phyloP scores from a whole-genome alignment of 2,797 vertebrate species.

The Peromyscus melanophrys region DNA sequence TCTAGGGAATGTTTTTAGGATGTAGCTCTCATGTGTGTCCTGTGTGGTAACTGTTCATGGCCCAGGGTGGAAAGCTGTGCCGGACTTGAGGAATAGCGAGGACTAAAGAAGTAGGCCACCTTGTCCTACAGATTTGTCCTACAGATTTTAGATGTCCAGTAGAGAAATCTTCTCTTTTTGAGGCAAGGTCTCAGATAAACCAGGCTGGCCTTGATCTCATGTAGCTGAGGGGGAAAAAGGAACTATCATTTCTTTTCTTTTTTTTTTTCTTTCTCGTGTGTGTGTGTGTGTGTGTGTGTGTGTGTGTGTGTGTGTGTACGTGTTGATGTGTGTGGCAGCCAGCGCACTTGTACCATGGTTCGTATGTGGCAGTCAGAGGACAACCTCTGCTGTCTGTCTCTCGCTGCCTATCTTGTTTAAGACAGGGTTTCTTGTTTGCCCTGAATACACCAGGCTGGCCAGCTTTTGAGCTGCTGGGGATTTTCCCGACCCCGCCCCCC shows the following conservation, averaged over 20 bases:
- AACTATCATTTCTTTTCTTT: not conserved
- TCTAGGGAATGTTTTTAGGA: not conserved
- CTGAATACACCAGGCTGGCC: not conserved
- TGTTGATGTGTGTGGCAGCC: not conserved
- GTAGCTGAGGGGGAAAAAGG: not conserved
- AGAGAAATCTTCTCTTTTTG: not conserved
- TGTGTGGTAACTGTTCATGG: not conserved
- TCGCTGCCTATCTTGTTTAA: not conserved
- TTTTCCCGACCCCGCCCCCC: not conserved
- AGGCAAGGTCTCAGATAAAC: not conserved
- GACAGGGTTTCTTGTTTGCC: not conserved
- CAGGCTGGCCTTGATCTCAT: not conserved
- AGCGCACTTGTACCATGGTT: not conserved
- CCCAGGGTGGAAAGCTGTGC: not conserved
- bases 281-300: not conserved
- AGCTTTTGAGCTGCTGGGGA: not conserved
- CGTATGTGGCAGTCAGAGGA: not conserved
- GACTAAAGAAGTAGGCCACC: not conserved
- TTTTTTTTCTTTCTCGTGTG: too few species aligned
- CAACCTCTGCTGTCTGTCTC: not conserved
- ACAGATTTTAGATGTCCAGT: not conserved
- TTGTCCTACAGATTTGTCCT: too few species aligned
- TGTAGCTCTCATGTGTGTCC: not conserved
- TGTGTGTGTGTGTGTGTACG: not conserved
- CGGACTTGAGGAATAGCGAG: too few species aligned